These are phyloP conservation scores for Notoglanidium macrostoma DNA, from an alignment of 2,797 vertebrate genomes.

Conservation along the genomic window DNA sequence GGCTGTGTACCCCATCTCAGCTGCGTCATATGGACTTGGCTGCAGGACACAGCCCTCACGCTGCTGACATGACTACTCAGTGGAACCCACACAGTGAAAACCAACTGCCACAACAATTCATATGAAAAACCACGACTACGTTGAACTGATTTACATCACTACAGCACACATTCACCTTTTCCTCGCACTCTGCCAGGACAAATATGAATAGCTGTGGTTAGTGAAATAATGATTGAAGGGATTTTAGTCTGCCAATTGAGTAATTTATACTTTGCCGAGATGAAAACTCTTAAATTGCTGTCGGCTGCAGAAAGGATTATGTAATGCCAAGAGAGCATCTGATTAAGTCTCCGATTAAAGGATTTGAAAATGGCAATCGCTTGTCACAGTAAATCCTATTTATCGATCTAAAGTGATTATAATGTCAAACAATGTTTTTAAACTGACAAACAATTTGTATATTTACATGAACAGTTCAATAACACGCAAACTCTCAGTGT, in stretches of 20 bases:
- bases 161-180: neutral
- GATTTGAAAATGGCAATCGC: neutral
- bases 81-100: slow-evolving; percentile 22
- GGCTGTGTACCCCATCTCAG: slow-evolving; percentile 4
- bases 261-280: neutral
- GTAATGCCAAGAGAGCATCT: neutral
- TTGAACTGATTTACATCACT: neutral
- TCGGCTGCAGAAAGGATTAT: neutral
- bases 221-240: neutral
- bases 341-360: neutral
- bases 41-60: neutral
- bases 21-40: slow-evolving; percentile 25
- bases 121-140: neutral
- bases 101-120: neutral
- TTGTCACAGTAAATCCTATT: neutral
- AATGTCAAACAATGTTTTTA: neutral
- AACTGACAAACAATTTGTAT: neutral
- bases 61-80: slow-evolving; percentile 28
- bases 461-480: neutral
- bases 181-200: neutral
- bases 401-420: neutral
- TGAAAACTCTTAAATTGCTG: neutral
- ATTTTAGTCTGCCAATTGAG: neutral
- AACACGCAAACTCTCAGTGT: too few species aligned
- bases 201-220: neutral